A percentile compares a stretch with the other conserved stretches of the same genome.
Evolutionary conservation across 2,888 invertebrate species (phyloP).

Genomic region (Eulithis testata): DNA sequence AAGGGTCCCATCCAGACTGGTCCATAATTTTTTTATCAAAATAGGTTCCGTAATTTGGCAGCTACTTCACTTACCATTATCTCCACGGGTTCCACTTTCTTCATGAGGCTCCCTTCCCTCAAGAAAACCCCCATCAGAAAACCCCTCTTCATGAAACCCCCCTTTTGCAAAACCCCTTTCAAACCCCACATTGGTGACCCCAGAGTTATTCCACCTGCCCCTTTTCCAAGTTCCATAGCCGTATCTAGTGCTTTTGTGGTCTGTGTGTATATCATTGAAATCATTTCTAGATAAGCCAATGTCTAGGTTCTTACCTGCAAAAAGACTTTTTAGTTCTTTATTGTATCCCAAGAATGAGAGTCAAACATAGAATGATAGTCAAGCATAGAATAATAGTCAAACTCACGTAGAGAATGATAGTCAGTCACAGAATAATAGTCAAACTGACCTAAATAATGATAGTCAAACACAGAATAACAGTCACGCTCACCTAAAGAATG

Average conservation of each 20-base stretch:
- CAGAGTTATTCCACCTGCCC: conserved; percentile 67
- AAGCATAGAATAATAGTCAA: no score
- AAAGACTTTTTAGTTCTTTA: not conserved
- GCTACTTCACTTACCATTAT: conserved; percentile 4
- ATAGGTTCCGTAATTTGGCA: no score
- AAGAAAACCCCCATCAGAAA: conserved; percentile 43
- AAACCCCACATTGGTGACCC: conserved; percentile 46
- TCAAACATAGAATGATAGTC: no score
- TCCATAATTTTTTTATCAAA: no score
- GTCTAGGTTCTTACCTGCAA: conserved; percentile 29
- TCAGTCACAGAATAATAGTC: no score
- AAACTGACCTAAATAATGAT: no score
- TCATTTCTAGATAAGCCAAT: conserved; percentile 19
- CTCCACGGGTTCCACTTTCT: conserved; percentile 1
- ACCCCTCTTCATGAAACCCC: conserved; percentile 47
- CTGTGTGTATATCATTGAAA: conserved; percentile 16
- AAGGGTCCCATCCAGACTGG: no score
- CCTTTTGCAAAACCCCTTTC: not conserved
- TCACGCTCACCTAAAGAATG: no score
- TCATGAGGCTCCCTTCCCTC: conserved; percentile 38
- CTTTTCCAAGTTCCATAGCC: conserved; percentile 69
- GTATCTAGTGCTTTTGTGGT: conserved; percentile 37
- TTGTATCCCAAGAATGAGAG: no score
- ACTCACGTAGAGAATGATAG: no score
- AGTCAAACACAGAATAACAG: no score